Evolutionary conservation across 1,140 invertebrate genomes (phyloP).

Genomic region (Helicoverpa armigera): DNA sequence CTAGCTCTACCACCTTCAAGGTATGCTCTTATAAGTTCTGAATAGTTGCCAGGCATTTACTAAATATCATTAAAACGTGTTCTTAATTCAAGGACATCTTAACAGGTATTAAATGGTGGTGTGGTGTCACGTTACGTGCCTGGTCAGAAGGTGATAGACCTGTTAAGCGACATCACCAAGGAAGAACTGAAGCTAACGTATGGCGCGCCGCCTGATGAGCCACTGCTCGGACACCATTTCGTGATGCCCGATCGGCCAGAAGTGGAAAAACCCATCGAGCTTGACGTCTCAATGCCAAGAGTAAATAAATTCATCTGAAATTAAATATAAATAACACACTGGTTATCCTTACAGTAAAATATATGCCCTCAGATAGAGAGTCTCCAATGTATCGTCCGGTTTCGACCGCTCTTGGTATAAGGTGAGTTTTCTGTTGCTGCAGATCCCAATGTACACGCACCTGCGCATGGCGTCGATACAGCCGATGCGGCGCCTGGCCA

Average conservation of each 20-base stretch:
- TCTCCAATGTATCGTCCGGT: too few species aligned
- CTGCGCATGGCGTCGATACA: conserved; percentile 84
- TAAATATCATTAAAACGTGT: background rate
- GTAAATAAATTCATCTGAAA: too few species aligned
- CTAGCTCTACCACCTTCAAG: conserved; percentile 89
- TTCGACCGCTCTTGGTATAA: too few species aligned
- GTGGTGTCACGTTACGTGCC: conserved; percentile 75
- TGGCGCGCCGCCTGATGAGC: conserved; percentile 84
- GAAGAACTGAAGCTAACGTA: conserved; percentile 75
- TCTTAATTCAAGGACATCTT: background rate
- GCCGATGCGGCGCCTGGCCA: conserved; percentile 80
- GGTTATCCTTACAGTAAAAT: too few species aligned
- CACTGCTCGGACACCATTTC: conserved; percentile 85
- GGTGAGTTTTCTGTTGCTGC: conserved; percentile 34
- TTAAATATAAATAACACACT: too few species aligned
- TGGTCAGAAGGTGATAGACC: conserved; percentile 68
- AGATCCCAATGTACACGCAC: conserved; percentile 88
- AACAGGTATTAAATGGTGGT: conserved; percentile 75
- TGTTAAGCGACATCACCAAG: conserved; percentile 73
- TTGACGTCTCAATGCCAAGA: too few species aligned
- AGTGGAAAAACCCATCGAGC: too few species aligned
- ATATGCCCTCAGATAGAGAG: too few species aligned
- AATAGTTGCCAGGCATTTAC: background rate
- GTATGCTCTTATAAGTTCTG: conserved; percentile 64
- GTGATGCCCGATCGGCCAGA: conserved; percentile 74